Evolutionary conservation across 1,140 invertebrate genomes (phyloP), one percentile per base, ranked within the genome.

Genomic region (Magallana gigas): DNA sequence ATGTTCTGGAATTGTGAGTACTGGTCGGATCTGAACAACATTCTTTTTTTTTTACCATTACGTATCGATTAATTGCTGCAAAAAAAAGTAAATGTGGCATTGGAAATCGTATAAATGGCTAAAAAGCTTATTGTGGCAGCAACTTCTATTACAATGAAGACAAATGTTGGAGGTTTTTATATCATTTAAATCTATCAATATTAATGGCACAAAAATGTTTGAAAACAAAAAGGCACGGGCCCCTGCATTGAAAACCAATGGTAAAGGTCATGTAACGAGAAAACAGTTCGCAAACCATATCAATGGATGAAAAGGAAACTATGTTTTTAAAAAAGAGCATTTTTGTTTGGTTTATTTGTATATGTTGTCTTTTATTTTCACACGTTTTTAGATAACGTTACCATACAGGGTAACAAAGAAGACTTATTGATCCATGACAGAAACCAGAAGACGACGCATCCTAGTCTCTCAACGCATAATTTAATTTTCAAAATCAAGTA

Each of bases 121-220:
- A 76, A 29, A 29, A 11, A 23, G 68, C 68, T 76, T 76, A 76
- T 8, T 76, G 8, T 76, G 23, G 23, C 68, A 76, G 68, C 23
- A 76, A 29, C 14, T 76, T 29, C 23, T 76, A 12, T 16, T 23
- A 76, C 7, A 29, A 23, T 36, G 23, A 8, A 76, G 12, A 36
- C 68, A 76, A 36, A 76, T 76, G 18, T 76, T 29, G 8, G 12
- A 48, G 36, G 36, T 48, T 76, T 76, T 76, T 48, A 48, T 48
- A 76, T 76, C 68, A 76, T 76, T 64, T 64, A 64, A 64, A 64
- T 64, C 60, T 23, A 64, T 64, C 60, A 18, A n/a, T 64, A 64
- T 64, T 64, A n/a, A 64, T 64, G 60, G 60, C 16, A 18, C 16
- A 8, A 64, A 64, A 16, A 64, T 48, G 60, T 64, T 64, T n/a